These are phyloP conservation scores for Bedellia somnulentella DNA, from an alignment of 2,888 invertebrate species.

Conservation along the genomic window DNA sequence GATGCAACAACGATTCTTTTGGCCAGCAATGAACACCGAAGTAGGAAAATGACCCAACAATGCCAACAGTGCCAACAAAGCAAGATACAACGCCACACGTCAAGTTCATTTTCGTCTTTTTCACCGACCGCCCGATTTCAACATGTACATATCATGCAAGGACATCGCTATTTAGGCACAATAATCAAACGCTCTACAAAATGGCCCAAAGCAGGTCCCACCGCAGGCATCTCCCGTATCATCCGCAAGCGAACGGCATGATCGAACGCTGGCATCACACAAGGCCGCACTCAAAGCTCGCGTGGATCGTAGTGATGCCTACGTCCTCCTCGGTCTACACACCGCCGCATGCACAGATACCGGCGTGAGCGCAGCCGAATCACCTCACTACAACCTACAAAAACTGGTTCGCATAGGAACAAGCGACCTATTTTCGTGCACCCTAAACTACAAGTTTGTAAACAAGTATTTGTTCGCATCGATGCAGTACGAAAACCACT, in stretches of 20 bases:
- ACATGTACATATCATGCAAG: too few species aligned
- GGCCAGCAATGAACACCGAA: too few species aligned
- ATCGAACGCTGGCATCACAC: conserved; percentile 3
- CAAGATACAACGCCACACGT: too few species aligned
- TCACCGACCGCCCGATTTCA: too few species aligned
- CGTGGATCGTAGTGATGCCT: conserved; percentile 16
- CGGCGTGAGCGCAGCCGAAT: conserved; percentile 8
- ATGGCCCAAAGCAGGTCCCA: conserved; percentile 5
- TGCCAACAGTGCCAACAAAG: too few species aligned
- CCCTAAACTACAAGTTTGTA: conserved; percentile 3
- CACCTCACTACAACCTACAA: neutral
- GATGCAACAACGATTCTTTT: too few species aligned
- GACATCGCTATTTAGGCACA: neutral
- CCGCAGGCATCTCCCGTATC: conserved; percentile 2
- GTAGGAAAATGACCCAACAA: too few species aligned
- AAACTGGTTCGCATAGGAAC: neutral
- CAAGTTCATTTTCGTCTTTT: too few species aligned
- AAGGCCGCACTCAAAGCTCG: conserved; percentile 4
- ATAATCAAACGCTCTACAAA: conserved; percentile 1
- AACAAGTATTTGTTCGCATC: conserved; percentile 12
- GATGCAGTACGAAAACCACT: conserved; percentile 11
- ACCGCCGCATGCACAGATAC: conserved; percentile 7
- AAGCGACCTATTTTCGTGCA: conserved; percentile 4
- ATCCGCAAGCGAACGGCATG: conserved; percentile 5
- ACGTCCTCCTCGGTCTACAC: conserved; percentile 16